Evolutionary conservation across 1,140 invertebrate species (phyloP), one percentile per base, ranked within the genome.

Genomic region (Ditylenchus dipsaci): DNA sequence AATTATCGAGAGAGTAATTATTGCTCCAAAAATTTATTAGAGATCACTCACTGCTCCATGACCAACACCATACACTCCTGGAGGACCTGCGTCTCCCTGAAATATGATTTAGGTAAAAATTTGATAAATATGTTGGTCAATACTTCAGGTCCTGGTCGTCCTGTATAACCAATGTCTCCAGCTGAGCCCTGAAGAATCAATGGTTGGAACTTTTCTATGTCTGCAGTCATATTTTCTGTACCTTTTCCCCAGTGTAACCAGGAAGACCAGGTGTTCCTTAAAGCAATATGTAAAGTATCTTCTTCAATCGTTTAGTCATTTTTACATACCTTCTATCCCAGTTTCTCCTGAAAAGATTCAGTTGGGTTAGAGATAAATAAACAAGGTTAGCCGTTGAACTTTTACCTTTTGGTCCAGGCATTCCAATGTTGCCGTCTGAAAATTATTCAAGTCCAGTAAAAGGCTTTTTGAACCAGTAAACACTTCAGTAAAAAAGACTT

Each of bases 61-160:
- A 21, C 78, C 78, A 30, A 79, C 69, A 47, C 78, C 78, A 61
- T 78, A 78, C n/a, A 49, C 59, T 56, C 78, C 78, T 13, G 78
- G 68, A 19, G 78, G 81, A 61, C 80, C 80, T 57, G 69, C 56
- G 53, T 83, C 81, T 64, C 79, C 79, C 75, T 53, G 23, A 7
- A 53, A 53, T 17, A 53, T 19, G 23, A 15, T 17, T 7, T 53
- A 7, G 49, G n/a, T 15, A 19, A 53, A 53, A 17, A 26, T 45
- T 45, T 13, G 8, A 21, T 53, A 19, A 53, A 53, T 26, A 53
- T 7, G 23, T 8, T 53, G 8, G 23, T 53, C 49, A 3, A 7
- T 53, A 53, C 49, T 26, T 80, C 78, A 1, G 76, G 72, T 23
- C 78, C 78, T 23, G 68, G 76, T 45, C 78, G 49, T 53, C 80